Conservation (phyloP, 2,113 vertebrate species). For the Donacobius atricapilla region DNA sequence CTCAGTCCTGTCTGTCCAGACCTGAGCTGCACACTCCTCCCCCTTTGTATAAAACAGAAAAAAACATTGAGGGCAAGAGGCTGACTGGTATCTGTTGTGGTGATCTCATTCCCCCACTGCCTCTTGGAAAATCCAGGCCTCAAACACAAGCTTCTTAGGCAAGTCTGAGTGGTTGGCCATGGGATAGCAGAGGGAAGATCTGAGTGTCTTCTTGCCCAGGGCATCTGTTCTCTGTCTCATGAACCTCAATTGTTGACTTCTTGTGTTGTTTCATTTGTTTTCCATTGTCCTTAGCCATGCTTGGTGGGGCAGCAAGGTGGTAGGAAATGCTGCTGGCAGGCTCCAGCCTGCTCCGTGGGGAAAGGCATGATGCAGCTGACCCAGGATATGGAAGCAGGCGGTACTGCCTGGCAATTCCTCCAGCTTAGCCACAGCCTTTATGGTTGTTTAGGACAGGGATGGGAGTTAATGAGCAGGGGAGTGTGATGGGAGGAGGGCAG, state of each 20-base stretch:
- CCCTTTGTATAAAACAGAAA: neutral
- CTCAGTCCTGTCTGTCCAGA: too few relatives aligned
- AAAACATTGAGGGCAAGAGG: neutral
- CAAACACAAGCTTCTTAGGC: neutral
- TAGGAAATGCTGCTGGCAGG: neutral
- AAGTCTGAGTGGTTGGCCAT: neutral
- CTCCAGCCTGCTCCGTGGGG: fast-evolving
- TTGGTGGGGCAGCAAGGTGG: neutral
- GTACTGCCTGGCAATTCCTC: neutral
- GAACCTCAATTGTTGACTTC: neutral
- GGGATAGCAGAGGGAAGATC: neutral
- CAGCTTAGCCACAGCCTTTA: neutral
- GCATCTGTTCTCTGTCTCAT: neutral
- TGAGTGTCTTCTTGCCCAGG: neutral
- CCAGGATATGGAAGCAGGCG: fast-evolving
- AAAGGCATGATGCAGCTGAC: neutral
- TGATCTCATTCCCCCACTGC: neutral
- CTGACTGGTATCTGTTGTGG: neutral
- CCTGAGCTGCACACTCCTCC: too few relatives aligned
- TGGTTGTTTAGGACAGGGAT: neutral
- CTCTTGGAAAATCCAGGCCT: neutral
- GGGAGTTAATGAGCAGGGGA: neutral
- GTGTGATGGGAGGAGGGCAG: neutral
- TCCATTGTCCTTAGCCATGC: neutral
- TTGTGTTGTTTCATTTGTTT: neutral